Conservation (phyloP, 2,888 invertebrate genomes). For the Lottia scabra region DNA sequence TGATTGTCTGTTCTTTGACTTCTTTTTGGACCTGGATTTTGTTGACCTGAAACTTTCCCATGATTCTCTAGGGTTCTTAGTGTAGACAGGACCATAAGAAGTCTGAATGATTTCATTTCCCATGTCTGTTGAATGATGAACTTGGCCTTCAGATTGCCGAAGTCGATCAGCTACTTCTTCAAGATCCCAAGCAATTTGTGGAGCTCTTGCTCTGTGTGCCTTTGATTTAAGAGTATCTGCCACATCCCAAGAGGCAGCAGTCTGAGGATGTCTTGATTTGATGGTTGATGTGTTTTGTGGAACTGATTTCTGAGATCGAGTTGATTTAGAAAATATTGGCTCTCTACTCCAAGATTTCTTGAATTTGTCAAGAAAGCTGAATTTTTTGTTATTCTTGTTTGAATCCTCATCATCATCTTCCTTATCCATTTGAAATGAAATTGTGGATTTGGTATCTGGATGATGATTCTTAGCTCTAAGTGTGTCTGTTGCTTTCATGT, state of each 20-base stretch:
- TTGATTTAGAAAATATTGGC: neutral
- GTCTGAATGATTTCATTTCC: no score
- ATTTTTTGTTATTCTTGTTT: neutral
- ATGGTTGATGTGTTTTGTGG: neutral
- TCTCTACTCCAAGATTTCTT: neutral
- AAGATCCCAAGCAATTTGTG: no score
- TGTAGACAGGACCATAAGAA: no score
- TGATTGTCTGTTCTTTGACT: neutral
- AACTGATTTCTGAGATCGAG: no score
- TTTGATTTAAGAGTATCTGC: no score
- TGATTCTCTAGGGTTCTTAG: no score
- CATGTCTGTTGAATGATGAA: neutral
- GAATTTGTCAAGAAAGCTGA: neutral
- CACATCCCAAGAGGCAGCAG: no score
- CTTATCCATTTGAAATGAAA: no score
- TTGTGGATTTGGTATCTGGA: slow-evolving; percentile 12
- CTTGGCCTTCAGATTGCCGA: no score
- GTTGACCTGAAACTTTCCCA: neutral
- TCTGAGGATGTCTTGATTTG: neutral
- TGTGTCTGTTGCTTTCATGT: neutral
- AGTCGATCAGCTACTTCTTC: no score
- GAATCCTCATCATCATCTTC: neutral
- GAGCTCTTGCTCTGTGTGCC: no score
- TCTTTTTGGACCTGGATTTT: neutral
- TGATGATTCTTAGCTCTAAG: neutral